Evolutionary conservation across 2,888 invertebrate genomes (phyloP).

Genomic region (Acronicta alni): DNA sequence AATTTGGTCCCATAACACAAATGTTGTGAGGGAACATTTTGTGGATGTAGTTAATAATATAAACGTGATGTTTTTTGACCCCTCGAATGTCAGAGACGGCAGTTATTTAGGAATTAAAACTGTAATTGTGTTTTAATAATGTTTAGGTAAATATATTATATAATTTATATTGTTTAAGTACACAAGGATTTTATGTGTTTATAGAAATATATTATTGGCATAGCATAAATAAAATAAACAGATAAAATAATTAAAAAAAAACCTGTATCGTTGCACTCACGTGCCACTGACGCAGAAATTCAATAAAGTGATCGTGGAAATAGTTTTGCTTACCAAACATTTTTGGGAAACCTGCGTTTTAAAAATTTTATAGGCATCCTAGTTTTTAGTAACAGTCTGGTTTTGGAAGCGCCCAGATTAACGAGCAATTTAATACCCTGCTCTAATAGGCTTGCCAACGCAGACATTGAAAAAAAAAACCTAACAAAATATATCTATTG

Average conservation of each 20-base stretch:
- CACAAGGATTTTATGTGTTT: no score
- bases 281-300: no score
- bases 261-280: no score
- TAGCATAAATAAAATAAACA: no score
- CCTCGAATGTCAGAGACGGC: no score
- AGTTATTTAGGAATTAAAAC: no score
- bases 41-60: slow-evolving; percentile 31
- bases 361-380: slow-evolving; percentile 1
- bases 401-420: slow-evolving; percentile 4
- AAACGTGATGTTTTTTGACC: slow-evolving; percentile 18
- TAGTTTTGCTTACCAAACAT: not conserved
- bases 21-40: slow-evolving; percentile 38
- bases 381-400: slow-evolving; percentile 8
- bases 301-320: no score
- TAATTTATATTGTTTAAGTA: no score
- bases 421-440: slow-evolving; percentile 14
- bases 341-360: not conserved
- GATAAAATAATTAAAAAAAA: no score
- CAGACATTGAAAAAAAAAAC: slow-evolving; percentile 2
- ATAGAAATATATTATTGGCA: no score
- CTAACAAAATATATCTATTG: not conserved
- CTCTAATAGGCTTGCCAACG: slow-evolving; percentile 8
- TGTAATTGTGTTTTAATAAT: no score
- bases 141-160: no score
- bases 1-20: slow-evolving; percentile 17